phyloP scores from a whole-genome alignment of 2,888 invertebrate species.

The Pherbina coryleti region DNA sequence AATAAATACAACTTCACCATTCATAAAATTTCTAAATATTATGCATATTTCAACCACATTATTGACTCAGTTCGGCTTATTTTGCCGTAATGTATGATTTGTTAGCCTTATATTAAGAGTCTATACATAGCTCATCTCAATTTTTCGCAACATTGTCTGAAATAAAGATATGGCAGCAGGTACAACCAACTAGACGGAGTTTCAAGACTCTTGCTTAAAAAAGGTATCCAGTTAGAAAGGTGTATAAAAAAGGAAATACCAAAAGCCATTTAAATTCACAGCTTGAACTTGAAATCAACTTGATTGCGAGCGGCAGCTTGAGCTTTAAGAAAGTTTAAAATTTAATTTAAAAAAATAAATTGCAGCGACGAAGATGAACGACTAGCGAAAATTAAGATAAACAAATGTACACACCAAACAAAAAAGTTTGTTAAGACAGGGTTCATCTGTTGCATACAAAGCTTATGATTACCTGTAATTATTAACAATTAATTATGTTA shows the following conservation, averaged over 20 bases:
- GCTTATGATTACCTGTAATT: too few species aligned
- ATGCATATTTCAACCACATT: too few species aligned
- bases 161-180: background rate
- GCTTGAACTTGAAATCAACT: conserved; percentile 45
- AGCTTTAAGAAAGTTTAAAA: conserved; percentile 8
- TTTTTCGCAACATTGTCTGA: too few species aligned
- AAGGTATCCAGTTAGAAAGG: background rate
- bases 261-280: conserved; percentile 47
- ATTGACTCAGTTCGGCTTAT: too few species aligned
- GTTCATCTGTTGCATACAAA: too few species aligned
- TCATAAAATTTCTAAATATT: too few species aligned
- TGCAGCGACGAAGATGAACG: conserved; percentile 29
- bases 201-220: background rate
- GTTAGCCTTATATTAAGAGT: too few species aligned
- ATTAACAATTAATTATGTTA: too few species aligned
- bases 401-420: background rate
- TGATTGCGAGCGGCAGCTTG: conserved; percentile 27
- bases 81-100: too few species aligned
- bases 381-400: background rate
- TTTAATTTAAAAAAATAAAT: conserved; percentile 29
- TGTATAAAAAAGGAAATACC: background rate
- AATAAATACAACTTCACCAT: too few species aligned
- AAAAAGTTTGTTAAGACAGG: background rate
- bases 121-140: too few species aligned
- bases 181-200: background rate